phyloP scores from a whole-genome alignment of 2,797 vertebrate species.

The Cryptoblepharus egeriae region DNA sequence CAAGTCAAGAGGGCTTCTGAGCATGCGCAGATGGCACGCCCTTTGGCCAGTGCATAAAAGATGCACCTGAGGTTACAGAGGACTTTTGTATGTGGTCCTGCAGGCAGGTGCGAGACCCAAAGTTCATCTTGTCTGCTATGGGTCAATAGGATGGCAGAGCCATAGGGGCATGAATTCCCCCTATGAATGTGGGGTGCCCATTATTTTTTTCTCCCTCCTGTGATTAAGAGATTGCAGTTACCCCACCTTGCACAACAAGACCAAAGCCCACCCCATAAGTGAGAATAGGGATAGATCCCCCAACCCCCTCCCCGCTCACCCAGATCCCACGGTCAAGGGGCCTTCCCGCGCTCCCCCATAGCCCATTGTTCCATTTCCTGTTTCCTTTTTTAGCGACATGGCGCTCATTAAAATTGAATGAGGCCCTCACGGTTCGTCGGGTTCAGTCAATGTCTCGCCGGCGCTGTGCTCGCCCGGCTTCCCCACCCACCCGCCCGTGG shows the following conservation, averaged over 20 bases:
- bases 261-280: background rate
- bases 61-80: background rate
- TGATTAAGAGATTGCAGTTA: too few relatives aligned
- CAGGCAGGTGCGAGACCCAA: background rate
- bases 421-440: conserved; percentile 47
- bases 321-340: background rate
- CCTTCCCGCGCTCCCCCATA: background rate
- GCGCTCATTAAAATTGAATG: conserved; percentile 57
- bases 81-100: background rate
- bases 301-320: conserved; percentile 25
- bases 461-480: rapidly evolving
- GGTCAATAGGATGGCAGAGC: background rate
- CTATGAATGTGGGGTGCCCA: too few relatives aligned
- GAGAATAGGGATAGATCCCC: background rate
- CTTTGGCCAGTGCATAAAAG: background rate
- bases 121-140: background rate
- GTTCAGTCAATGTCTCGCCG: background rate
- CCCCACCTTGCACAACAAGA: too few relatives aligned
- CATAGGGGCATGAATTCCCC: too few relatives aligned
- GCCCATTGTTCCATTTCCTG: background rate
- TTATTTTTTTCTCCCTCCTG: too few relatives aligned
- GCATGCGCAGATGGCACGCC: background rate
- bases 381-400: background rate
- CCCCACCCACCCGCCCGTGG: background rate
- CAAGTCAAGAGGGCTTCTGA: background rate